A percentile compares a stretch with the other conserved stretches of the same genome.
These are phyloP conservation scores for Eudyptes chrysolophus DNA, from an alignment of 2,113 vertebrate genomes.

Conservation along the genomic window DNA sequence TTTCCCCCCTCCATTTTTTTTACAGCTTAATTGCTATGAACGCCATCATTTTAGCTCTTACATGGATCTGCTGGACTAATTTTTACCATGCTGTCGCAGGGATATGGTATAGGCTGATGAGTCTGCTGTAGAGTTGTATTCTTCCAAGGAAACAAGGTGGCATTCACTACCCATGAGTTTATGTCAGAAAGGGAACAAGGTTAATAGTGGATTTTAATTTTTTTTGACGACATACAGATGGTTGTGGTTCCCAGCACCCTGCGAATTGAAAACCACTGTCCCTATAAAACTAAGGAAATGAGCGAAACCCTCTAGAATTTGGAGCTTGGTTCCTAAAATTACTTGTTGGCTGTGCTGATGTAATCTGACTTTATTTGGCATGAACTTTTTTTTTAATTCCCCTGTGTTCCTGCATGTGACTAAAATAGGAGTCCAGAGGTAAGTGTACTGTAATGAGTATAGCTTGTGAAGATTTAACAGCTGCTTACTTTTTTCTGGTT, in stretches of 20 bases:
- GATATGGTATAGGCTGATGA: fast-evolving
- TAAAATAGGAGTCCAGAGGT: not conserved
- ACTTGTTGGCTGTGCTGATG: fast-evolving
- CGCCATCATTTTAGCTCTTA: not conserved
- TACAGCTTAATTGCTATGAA: too few relatives aligned
- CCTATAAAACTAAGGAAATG: not conserved
- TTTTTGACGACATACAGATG: not conserved
- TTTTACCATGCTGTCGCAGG: fast-evolving
- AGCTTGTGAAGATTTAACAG: not conserved
- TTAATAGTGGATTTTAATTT: not conserved
- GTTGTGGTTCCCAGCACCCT: not conserved
- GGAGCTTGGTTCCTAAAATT: not conserved
- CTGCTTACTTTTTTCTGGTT: not conserved
- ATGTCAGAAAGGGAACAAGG: not conserved
- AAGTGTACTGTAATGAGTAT: not conserved
- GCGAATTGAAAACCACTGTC: not conserved
- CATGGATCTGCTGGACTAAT: fast-evolving
- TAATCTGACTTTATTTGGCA: not conserved
- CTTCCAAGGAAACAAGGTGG: not conserved
- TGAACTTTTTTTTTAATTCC: not conserved
- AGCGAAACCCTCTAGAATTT: not conserved
- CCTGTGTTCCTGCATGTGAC: not conserved
- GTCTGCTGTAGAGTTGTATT: not conserved
- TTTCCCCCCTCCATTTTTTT: not conserved
- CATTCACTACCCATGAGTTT: fast-evolving